Percentiles rank a stretch among this genome's conserved stretches.
These are phyloP conservation scores for Drosophila merina DNA, from an alignment of 2,888 invertebrate species.

Conservation along the genomic window DNA sequence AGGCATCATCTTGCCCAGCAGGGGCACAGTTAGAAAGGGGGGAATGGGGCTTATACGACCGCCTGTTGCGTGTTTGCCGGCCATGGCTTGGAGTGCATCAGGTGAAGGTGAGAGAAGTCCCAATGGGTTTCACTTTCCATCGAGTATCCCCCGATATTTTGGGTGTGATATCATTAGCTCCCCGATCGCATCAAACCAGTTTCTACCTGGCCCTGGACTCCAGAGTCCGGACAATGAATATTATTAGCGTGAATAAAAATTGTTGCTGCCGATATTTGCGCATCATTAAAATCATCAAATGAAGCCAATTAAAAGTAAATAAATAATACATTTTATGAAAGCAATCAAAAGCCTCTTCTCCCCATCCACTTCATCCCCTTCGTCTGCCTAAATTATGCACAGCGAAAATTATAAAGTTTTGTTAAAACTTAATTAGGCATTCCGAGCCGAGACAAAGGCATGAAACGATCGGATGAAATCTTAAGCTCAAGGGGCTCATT, in stretches of 20 bases:
- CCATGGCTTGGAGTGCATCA: slow-evolving; percentile 69
- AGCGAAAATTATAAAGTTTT: slow-evolving; percentile 72
- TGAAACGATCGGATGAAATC: slow-evolving; percentile 10
- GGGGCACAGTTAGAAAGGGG: slow-evolving; percentile 33
- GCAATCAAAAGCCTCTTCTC: slow-evolving; percentile 60
- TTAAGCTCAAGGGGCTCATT: slow-evolving; percentile 63
- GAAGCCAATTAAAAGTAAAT: slow-evolving; percentile 79
- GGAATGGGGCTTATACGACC: slow-evolving; percentile 37
- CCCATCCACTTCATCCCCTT: neutral
- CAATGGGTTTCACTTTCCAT: slow-evolving; percentile 70
- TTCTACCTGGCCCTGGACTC: slow-evolving; percentile 25
- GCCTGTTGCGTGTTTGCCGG: slow-evolving; percentile 73
- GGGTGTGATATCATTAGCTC: slow-evolving; percentile 79
- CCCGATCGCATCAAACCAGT: slow-evolving; percentile 63
- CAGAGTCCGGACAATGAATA: slow-evolving; percentile 58
- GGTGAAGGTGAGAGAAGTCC: slow-evolving; percentile 68
- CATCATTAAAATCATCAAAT: slow-evolving; percentile 78
- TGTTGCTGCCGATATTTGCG: slow-evolving; percentile 72
- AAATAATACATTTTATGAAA: slow-evolving; percentile 77
- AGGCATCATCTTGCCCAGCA: slow-evolving; percentile 76
- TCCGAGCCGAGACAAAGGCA: slow-evolving; percentile 45
- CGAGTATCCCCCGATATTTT: slow-evolving; percentile 41
- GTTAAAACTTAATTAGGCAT: slow-evolving; percentile 75
- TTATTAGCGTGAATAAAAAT: slow-evolving; percentile 74
- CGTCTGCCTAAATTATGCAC: slow-evolving; percentile 63